Conservation (phyloP, 2,797 vertebrate species). For the Thripadectes ignobilis region DNA sequence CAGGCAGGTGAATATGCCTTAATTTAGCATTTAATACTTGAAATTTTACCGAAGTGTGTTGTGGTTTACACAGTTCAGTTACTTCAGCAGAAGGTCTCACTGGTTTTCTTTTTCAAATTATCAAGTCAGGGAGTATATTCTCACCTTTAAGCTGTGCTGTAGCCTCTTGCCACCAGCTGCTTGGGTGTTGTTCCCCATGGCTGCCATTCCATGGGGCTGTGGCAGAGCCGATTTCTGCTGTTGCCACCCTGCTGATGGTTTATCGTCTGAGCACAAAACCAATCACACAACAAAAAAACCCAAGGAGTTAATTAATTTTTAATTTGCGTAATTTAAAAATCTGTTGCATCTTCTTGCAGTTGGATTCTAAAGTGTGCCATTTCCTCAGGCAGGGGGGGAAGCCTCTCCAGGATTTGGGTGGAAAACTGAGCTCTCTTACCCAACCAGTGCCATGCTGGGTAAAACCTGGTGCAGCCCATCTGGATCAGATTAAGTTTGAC, state of each 20-base stretch:
- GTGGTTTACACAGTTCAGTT: not conserved
- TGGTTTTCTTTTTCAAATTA: not conserved
- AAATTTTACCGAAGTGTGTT: not conserved
- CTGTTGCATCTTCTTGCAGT: constrained; percentile 31
- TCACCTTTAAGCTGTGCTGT: constrained; percentile 17
- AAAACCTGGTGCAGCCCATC: constrained; percentile 41
- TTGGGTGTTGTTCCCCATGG: not conserved
- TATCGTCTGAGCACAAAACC: constrained; percentile 29
- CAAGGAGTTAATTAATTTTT: constrained; percentile 45
- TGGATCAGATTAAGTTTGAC: constrained; percentile 43
- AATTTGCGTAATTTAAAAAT: constrained; percentile 51
- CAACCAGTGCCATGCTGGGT: not conserved
- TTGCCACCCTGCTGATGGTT: constrained; percentile 25
- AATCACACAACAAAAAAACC: not conserved
- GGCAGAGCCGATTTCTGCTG: constrained; percentile 15
- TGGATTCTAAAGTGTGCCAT: not conserved
- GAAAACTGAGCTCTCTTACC: not conserved
- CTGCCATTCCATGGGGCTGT: not conserved
- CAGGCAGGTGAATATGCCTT: not conserved
- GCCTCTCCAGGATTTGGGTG: not conserved
- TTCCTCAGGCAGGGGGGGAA: not conserved
- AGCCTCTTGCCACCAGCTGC: not conserved
- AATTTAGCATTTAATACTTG: not conserved
- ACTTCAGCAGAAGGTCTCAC: not conserved
- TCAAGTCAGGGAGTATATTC: not conserved